Percentiles rank a stretch among this genome's conserved stretches.
phyloP scores from a whole-genome alignment of 2,888 invertebrate species.

The Limnephilus lunatus region DNA sequence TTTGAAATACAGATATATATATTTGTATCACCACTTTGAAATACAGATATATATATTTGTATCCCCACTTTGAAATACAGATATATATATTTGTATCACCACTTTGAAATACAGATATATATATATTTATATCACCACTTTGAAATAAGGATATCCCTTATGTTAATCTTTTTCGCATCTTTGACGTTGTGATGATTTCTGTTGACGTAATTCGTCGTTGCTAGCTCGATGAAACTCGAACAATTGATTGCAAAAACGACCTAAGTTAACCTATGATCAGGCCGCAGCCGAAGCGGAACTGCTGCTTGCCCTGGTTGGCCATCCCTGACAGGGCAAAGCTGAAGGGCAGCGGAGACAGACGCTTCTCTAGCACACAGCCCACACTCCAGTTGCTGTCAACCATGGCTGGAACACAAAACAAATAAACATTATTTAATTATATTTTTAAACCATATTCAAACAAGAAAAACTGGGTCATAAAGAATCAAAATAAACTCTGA shows the following conservation, averaged over 20 bases:
- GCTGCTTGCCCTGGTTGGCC: conserved; percentile 94
- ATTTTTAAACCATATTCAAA: neutral
- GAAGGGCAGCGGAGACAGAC: conserved; percentile 94
- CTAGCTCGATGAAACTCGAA: neutral
- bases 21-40: too few species aligned
- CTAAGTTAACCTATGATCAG: conserved; percentile 90
- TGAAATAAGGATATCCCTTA: neutral
- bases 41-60: too few species aligned
- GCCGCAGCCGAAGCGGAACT: conserved; percentile 95
- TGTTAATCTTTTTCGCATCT: neutral
- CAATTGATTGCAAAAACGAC: neutral
- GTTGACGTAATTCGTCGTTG: neutral
- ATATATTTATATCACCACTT: neutral
- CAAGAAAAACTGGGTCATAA: neutral
- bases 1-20: too few species aligned
- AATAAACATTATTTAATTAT: neutral
- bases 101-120: too few species aligned
- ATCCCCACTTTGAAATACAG: too few species aligned
- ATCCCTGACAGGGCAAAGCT: conserved; percentile 94
- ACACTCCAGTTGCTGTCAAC: conserved; percentile 96
- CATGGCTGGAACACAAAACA: conserved; percentile 81
- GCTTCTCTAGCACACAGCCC: conserved; percentile 95
- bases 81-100: too few species aligned
- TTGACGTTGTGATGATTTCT: neutral
- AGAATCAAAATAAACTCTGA: too few species aligned